Conservation (phyloP, 2,113 vertebrate species). For the Podarcis cretensis region DNA sequence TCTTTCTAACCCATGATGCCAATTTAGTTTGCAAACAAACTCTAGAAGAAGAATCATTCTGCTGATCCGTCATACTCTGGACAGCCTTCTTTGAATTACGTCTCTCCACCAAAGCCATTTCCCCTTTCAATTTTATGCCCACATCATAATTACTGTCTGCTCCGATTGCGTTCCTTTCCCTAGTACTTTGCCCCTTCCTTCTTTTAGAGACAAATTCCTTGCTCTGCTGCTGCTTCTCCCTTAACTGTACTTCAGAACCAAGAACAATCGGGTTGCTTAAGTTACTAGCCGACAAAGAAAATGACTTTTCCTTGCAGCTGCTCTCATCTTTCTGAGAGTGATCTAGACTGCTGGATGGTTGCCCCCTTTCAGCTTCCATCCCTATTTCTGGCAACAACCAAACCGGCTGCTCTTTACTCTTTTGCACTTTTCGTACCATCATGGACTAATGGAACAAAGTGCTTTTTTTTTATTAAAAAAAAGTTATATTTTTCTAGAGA, state of each 20-base stretch:
- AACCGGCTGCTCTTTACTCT: neutral
- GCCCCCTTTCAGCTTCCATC: fast-evolving
- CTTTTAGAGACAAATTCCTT: neutral
- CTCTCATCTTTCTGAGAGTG: neutral
- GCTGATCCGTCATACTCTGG: neutral
- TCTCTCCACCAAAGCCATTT: fast-evolving
- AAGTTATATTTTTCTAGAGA: neutral
- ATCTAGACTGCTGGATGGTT: fast-evolving
- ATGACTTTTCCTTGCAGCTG: neutral
- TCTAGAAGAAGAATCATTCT: neutral
- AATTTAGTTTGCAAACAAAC: neutral
- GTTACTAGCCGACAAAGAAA: fast-evolving
- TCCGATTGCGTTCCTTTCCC: neutral
- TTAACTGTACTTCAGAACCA: neutral
- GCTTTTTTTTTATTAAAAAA: neutral
- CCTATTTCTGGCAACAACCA: neutral
- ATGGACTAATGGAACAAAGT: neutral
- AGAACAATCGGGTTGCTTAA: neutral
- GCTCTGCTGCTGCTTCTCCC: neutral
- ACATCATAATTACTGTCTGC: neutral
- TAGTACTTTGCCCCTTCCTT: fast-evolving
- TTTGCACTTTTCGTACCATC: neutral
- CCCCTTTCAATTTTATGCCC: neutral
- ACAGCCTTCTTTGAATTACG: fast-evolving
- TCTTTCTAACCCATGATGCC: neutral